Conservation (phyloP, 2,888 invertebrate genomes). For the Machimus atricapillus region DNA sequence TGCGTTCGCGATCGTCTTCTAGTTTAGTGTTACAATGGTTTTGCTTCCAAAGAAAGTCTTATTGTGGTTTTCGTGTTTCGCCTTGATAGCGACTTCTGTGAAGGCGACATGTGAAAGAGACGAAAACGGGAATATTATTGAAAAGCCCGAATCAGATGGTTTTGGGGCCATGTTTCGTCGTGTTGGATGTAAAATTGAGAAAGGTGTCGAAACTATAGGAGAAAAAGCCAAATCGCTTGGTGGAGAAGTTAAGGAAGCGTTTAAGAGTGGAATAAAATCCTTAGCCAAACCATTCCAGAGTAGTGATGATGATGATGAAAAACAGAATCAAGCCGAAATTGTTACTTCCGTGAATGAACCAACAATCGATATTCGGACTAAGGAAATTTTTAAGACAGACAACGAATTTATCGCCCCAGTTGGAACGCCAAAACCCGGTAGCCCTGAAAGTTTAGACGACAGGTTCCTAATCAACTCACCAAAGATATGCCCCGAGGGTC, state of each 20-base stretch:
- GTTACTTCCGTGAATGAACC: not conserved
- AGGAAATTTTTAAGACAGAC: not conserved
- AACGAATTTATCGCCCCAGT: not conserved
- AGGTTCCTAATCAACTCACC: slow-evolving; percentile 28
- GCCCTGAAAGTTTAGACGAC: not conserved
- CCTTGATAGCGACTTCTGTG: not conserved
- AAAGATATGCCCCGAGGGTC: slow-evolving; percentile 31
- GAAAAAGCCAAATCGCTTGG: not conserved
- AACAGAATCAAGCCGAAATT: not conserved
- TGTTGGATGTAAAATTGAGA: slow-evolving; percentile 37
- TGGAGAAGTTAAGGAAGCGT: not conserved
- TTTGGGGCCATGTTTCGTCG: not conserved
- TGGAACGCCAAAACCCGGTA: not conserved
- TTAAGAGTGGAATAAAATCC: not conserved
- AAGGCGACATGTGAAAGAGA: not conserved
- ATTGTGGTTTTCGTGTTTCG: not conserved
- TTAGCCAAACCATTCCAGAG: not conserved
- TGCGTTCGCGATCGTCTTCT: not conserved
- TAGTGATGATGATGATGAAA: not conserved
- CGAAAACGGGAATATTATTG: not conserved
- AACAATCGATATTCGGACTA: not conserved
- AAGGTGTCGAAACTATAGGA: slow-evolving; percentile 16
- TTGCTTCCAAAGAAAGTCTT: not conserved
- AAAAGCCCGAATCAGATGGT: not conserved
- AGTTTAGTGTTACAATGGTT: not conserved